Conservation (phyloP, 2,888 invertebrate genomes). For the Microctonus aethiopoides region DNA sequence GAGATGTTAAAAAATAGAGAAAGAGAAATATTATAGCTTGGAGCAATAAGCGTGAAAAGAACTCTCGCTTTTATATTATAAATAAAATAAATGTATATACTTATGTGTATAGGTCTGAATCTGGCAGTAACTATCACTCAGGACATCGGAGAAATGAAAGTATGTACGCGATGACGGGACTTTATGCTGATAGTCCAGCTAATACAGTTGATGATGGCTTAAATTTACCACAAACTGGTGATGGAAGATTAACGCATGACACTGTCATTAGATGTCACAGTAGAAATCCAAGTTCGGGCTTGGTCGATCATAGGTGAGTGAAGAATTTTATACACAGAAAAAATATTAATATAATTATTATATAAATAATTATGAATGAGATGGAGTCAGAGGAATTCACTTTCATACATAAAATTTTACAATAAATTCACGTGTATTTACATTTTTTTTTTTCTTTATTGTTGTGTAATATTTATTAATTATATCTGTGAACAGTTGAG, state of each 20-base stretch:
- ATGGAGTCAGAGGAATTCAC: background rate
- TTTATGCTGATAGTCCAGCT: conserved; percentile 79
- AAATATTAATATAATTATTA: background rate
- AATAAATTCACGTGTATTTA: background rate
- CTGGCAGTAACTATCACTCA: conserved; percentile 62
- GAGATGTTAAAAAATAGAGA: background rate
- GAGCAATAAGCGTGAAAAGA: background rate
- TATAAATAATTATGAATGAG: background rate
- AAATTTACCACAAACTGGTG: conserved; percentile 60
- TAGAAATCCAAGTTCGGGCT: conserved; percentile 81
- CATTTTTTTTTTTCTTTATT: background rate
- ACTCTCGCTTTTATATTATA: background rate
- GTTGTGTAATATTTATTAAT: conserved; percentile 18
- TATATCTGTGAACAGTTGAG: conserved; percentile 9
- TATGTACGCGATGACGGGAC: conserved; percentile 89
- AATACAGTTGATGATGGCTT: conserved; percentile 69
- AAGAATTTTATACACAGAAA: background rate
- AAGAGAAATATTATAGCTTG: background rate
- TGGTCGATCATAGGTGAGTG: conserved; percentile 74
- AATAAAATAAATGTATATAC: background rate
- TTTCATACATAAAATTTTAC: background rate
- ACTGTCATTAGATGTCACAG: conserved; percentile 80
- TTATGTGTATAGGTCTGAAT: conserved; percentile 57
- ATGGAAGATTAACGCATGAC: conserved; percentile 61
- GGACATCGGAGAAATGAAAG: conserved; percentile 82